phyloP scores from a whole-genome alignment of 2,888 invertebrate species.

The Strigamia maritima region DNA sequence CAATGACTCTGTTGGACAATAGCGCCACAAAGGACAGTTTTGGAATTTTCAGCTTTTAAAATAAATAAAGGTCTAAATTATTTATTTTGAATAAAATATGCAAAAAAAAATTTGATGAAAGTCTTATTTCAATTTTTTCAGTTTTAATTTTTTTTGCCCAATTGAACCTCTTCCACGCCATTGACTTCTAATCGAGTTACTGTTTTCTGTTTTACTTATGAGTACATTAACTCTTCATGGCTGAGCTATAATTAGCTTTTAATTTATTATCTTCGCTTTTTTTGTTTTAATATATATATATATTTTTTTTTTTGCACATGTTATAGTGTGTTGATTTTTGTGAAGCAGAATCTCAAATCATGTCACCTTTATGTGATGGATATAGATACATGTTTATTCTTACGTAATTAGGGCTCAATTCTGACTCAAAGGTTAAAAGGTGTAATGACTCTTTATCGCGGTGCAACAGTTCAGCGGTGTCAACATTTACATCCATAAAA shows the following conservation, averaged over 20 bases:
- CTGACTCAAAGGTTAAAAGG: conserved; percentile 8
- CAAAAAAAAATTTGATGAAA: too few species aligned
- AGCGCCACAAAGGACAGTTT: too few species aligned
- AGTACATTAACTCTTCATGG: conserved; percentile 1
- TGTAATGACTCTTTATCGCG: conserved; percentile 12
- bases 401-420: background rate
- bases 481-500: background rate
- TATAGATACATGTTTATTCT: background rate
- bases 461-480: conserved; percentile 6
- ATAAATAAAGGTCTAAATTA: too few species aligned
- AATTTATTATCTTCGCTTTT: background rate
- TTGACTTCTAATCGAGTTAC: background rate
- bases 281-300: background rate
- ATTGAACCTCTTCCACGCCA: background rate
- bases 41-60: too few species aligned
- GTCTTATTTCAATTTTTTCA: too few species aligned
- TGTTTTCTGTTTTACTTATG: background rate
- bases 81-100: too few species aligned
- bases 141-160: background rate
- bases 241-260: background rate
- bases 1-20: too few species aligned
- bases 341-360: background rate
- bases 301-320: background rate
- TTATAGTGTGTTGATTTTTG: background rate
- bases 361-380: background rate